Conservation (phyloP, 2,113 vertebrate genomes). For the Lonchura striata region DNA sequence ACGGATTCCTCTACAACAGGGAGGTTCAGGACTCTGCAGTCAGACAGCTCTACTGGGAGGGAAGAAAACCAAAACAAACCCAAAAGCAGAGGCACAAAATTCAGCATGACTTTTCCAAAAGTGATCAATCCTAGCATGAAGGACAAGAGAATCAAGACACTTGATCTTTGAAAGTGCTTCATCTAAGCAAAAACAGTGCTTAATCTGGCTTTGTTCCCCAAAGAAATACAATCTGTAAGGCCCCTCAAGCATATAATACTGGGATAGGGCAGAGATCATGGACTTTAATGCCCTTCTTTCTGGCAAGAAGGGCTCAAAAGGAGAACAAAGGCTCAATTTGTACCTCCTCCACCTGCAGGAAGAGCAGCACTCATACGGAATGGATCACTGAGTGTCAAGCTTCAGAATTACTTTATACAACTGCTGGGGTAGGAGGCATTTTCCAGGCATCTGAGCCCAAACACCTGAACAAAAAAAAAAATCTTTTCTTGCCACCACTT, state of each 20-base stretch:
- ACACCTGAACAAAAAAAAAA: background rate
- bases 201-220: background rate
- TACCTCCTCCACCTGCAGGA: background rate
- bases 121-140: background rate
- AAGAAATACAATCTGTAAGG: background rate
- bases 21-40: background rate
- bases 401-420: background rate
- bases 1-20: background rate
- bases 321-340: background rate
- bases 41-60: background rate
- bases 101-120: background rate
- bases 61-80: background rate
- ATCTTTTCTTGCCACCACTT: background rate
- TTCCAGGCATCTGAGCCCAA: background rate
- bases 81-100: background rate
- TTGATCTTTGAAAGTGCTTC: background rate
- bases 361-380: background rate
- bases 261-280: background rate
- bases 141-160: background rate
- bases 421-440: background rate
- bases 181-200: background rate
- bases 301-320: background rate
- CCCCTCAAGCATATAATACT: accelerated
- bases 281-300: background rate
- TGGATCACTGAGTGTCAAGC: background rate